Evolutionary conservation across 2,113 vertebrate genomes (phyloP).

Genomic region (Setophaga kirtlandii): DNA sequence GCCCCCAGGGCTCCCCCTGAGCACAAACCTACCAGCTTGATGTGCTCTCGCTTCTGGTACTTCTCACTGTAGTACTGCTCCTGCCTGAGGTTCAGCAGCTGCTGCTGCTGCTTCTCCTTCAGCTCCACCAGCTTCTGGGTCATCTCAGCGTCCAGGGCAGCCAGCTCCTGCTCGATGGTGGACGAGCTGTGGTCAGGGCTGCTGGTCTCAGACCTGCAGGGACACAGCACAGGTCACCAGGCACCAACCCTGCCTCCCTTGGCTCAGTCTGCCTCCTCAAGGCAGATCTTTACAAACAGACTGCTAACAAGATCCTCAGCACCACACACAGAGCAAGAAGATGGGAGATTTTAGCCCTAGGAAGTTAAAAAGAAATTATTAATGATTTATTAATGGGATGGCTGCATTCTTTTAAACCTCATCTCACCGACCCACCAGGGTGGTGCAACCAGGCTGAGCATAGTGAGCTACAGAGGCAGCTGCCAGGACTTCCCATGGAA

Average conservation of each 20-base stretch:
- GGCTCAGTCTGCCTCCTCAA: background rate
- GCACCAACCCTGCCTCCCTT: background rate
- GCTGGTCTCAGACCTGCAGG: slow-evolving; percentile 76
- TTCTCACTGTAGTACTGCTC: slow-evolving; percentile 98
- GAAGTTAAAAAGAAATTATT: background rate
- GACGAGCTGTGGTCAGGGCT: slow-evolving; percentile 86
- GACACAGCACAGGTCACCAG: background rate
- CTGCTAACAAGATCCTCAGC: background rate
- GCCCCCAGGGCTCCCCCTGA: background rate
- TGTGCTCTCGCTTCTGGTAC: slow-evolving; percentile 95
- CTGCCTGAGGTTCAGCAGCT: slow-evolving; percentile 92
- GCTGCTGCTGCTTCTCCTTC: slow-evolving; percentile 93
- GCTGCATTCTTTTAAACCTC: background rate
- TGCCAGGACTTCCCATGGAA: background rate
- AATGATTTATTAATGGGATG: background rate
- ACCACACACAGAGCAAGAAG: background rate
- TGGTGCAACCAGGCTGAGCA: background rate
- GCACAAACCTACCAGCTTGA: slow-evolving; percentile 85
- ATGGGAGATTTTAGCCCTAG: background rate
- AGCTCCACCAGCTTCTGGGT: slow-evolving; percentile 85
- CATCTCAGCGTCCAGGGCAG: slow-evolving; percentile 87
- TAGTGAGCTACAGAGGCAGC: background rate
- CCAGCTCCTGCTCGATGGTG: slow-evolving; percentile 86
- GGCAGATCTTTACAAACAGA: background rate
- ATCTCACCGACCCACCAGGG: background rate